Conservation (phyloP, 2,797 vertebrate species). For the Sternotherus odoratus region DNA sequence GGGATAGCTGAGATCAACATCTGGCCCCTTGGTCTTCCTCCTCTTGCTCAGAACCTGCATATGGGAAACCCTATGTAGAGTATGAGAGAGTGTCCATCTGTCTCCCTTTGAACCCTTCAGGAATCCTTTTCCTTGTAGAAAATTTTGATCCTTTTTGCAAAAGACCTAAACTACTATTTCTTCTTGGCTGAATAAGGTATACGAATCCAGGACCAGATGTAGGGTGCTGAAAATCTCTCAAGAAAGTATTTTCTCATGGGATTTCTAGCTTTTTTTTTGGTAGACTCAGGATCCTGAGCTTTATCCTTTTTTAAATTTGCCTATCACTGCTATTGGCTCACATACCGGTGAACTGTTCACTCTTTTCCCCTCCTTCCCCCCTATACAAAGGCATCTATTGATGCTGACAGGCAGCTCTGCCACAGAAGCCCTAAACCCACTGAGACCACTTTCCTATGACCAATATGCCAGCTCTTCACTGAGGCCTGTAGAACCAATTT, state of each 20-base stretch:
- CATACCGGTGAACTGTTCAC: background rate
- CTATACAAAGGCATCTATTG: background rate
- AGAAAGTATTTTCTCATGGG: background rate
- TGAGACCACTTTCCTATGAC: slow-evolving; percentile 56
- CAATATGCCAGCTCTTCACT: slow-evolving; percentile 58
- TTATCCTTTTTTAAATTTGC: background rate
- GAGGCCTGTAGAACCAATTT: background rate
- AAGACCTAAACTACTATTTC: background rate
- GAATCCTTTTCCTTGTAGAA: background rate
- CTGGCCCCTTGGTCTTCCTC: slow-evolving; percentile 21
- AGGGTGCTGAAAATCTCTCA: background rate
- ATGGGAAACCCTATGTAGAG: background rate
- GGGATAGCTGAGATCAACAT: slow-evolving; percentile 29
- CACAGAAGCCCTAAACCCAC: background rate
- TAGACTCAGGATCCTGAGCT: background rate
- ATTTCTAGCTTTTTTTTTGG: background rate
- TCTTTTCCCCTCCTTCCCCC: background rate
- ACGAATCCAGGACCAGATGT: background rate
- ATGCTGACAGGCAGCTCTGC: background rate
- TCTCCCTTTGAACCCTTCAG: background rate
- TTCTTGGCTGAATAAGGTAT: background rate
- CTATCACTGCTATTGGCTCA: background rate
- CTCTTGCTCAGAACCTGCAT: background rate
- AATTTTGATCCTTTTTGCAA: background rate
- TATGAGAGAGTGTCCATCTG: background rate